Conservation (phyloP, 2,113 vertebrate species). For the Cygnus atratus region DNA sequence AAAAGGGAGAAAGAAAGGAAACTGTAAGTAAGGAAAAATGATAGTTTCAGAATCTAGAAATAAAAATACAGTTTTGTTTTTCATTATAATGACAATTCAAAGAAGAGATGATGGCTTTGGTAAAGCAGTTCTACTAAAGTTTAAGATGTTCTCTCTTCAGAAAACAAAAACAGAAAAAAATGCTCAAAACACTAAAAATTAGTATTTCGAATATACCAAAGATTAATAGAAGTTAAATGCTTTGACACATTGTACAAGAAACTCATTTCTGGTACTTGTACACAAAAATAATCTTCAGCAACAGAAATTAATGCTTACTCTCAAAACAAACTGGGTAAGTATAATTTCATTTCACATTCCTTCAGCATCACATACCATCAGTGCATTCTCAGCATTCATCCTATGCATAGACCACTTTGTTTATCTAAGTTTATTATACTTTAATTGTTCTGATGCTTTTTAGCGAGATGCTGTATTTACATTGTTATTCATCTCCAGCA, state of each 20-base stretch:
- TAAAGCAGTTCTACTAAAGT: background rate
- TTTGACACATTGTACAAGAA: background rate
- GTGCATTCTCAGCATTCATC: background rate
- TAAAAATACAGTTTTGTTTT: background rate
- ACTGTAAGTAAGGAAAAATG: background rate
- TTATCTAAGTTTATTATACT: background rate
- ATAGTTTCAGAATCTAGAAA: background rate
- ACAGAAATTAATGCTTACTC: slow-evolving; percentile 50
- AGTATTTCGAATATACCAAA: background rate
- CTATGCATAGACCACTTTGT: background rate
- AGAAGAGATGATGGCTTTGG: background rate
- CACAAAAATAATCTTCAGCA: background rate
- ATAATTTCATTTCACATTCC: slow-evolving; percentile 29
- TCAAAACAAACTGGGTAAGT: slow-evolving; percentile 19
- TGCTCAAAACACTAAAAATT: background rate
- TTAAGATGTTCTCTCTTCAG: background rate
- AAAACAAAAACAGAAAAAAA: background rate
- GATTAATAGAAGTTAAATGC: background rate
- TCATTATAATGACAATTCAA: background rate
- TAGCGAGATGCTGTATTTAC: background rate
- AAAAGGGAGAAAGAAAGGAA: background rate
- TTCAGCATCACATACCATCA: slow-evolving; percentile 15
- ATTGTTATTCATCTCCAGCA: background rate
- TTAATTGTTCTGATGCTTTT: background rate
- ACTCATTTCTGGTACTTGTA: slow-evolving; percentile 20